Conservation (phyloP, 2,888 invertebrate species). For the Amphipyra berbera region DNA sequence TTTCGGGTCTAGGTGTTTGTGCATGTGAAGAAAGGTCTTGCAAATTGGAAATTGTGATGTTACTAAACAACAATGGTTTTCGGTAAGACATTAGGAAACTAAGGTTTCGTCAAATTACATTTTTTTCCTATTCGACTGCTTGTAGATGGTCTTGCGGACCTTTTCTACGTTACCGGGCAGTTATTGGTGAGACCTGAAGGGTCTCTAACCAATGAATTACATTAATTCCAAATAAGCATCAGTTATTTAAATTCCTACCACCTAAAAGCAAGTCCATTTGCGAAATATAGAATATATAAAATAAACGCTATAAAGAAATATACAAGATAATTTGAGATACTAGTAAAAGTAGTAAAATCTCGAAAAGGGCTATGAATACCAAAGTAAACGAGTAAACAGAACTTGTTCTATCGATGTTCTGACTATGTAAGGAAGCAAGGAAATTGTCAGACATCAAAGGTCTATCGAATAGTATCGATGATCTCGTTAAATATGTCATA, state of each 20-base stretch:
- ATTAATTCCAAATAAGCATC: too few relatives aligned
- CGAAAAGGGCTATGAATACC: conserved; percentile 26
- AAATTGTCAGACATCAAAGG: conserved; percentile 38
- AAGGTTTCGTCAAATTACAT: too few relatives aligned
- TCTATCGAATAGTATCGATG: conserved; percentile 10
- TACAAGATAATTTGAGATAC: conserved; percentile 9
- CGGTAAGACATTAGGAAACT: too few relatives aligned
- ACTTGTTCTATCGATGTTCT: conserved; percentile 26
- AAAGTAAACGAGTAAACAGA: conserved; percentile 30
- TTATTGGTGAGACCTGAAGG: too few relatives aligned
- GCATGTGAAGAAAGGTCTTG: neutral
- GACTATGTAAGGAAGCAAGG: conserved; percentile 44
- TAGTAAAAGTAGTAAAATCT: conserved; percentile 27
- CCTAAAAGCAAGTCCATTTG: neutral
- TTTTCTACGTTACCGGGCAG: too few relatives aligned
- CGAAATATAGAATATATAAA: conserved; percentile 14
- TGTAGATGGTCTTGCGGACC: too few relatives aligned
- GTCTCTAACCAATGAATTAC: too few relatives aligned
- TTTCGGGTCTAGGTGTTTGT: too few relatives aligned
- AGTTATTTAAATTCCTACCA: conserved; percentile 3
- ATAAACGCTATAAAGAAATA: neutral
- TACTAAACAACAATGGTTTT: too few relatives aligned
- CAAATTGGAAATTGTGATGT: neutral
- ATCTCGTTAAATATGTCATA: conserved; percentile 30
- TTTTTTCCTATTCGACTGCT: too few relatives aligned